Evolutionary conservation across 1,140 invertebrate genomes (phyloP).

Genomic region (Diorhabda elongata): DNA sequence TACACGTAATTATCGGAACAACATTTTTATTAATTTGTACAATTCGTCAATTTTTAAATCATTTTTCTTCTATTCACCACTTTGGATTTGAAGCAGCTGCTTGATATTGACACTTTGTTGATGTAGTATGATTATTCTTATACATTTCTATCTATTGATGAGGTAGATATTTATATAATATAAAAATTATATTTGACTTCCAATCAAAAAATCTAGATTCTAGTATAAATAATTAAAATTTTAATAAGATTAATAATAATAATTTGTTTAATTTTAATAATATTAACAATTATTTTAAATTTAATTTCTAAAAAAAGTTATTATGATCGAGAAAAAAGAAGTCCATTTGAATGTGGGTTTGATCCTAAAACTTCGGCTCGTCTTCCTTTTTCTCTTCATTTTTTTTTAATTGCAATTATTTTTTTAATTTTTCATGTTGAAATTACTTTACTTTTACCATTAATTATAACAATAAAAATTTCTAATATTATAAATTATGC

Average conservation of each 20-base stretch:
- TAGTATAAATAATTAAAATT: slow-evolving; percentile 52
- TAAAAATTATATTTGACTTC: no score
- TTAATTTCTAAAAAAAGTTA: slow-evolving; percentile 54
- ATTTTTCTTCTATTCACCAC: no score
- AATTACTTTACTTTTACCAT: slow-evolving; percentile 55
- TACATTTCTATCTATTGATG: no score
- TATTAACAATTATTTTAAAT: slow-evolving; percentile 51
- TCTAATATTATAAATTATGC: slow-evolving; percentile 44
- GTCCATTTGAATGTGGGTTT: slow-evolving; percentile 62
- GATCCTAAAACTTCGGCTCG: slow-evolving; percentile 52
- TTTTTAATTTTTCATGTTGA: slow-evolving; percentile 66
- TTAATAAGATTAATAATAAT: slow-evolving; percentile 42
- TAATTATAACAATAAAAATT: slow-evolving; percentile 48
- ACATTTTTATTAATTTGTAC: no score
- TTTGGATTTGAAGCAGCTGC: no score
- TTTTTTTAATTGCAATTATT: slow-evolving; percentile 58
- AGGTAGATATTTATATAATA: no score
- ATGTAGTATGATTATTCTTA: no score
- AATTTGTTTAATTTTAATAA: slow-evolving; percentile 47
- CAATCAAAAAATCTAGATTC: no score
- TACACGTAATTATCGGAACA: no score
- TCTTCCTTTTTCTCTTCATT: slow-evolving; percentile 57
- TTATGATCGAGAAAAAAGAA: slow-evolving; percentile 55
- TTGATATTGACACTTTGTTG: no score
- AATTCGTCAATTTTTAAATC: no score